A percentile compares a stretch with the other conserved stretches of the same genome.
Conservation (phyloP, 2,888 invertebrate genomes). For the Rhodophaea formosa region DNA sequence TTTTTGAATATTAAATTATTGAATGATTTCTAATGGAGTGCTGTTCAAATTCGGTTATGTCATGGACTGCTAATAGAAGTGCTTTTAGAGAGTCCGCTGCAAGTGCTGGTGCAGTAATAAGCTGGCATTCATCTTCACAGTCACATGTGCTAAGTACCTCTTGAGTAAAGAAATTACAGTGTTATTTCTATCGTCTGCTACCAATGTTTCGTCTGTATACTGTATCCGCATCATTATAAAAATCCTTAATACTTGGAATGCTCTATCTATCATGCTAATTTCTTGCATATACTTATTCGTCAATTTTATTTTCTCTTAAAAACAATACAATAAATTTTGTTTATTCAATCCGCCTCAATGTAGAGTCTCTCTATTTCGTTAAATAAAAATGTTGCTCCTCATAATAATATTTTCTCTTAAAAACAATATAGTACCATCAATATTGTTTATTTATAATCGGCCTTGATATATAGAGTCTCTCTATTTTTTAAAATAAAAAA, state of each 20-base stretch:
- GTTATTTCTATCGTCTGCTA: constrained; percentile 39
- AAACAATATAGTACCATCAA: too few species aligned
- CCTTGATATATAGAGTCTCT: neutral
- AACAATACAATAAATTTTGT: too few species aligned
- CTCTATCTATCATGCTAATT: too few species aligned
- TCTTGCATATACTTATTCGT: too few species aligned
- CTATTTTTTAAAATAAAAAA: neutral
- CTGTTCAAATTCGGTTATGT: constrained; percentile 54
- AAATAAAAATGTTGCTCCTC: neutral
- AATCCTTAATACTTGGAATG: too few species aligned
- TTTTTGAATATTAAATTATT: constrained; percentile 19
- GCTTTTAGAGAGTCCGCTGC: constrained; percentile 53
- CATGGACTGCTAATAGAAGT: constrained; percentile 57
- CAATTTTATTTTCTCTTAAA: too few species aligned
- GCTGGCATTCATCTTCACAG: constrained; percentile 37
- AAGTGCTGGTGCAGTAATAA: constrained; percentile 18
- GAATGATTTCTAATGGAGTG: constrained; percentile 42
- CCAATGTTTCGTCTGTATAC: constrained; percentile 29
- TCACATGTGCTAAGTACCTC: constrained; percentile 47
- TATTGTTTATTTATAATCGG: too few species aligned
- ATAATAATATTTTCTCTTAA: too few species aligned
- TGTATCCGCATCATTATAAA: neutral
- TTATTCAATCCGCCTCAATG: neutral
- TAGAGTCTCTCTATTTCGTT: neutral
- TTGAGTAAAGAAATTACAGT: constrained; percentile 34